phyloP scores from a whole-genome alignment of 37 sponge, comb jelly and placozoan genomes.

The Amphimedon queenslandica region DNA sequence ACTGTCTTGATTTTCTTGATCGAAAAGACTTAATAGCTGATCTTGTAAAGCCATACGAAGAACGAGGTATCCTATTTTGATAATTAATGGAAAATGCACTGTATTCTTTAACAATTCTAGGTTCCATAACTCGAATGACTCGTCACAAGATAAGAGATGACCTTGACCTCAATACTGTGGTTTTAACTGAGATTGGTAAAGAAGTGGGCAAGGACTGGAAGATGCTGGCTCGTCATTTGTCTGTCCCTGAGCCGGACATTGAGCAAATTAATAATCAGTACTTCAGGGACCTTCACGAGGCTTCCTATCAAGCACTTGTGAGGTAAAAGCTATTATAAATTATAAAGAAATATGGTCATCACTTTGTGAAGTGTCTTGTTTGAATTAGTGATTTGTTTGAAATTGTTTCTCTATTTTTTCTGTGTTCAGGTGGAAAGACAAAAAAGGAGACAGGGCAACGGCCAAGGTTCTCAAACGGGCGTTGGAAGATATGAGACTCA shows the following conservation, averaged over 20 bases:
- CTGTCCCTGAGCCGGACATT: conserved; percentile 47
- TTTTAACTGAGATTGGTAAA: not conserved
- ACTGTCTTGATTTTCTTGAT: conserved; percentile 34
- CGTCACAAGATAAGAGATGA: no score
- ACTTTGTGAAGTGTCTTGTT: no score
- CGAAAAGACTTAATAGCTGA: conserved; percentile 24
- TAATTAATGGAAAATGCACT: no score
- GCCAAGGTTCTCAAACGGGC: conserved; percentile 43
- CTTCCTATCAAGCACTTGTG: conserved; percentile 43
- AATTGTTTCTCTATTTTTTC: not conserved
- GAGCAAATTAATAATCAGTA: conserved; percentile 30
- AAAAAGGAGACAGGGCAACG: conserved; percentile 32
- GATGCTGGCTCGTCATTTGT: conserved; percentile 58
- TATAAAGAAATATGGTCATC: not conserved
- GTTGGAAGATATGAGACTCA: conserved; percentile 42
- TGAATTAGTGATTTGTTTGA: no score
- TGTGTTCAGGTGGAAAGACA: conserved; percentile 47
- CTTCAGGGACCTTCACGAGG: conserved; percentile 50
- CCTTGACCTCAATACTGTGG: not conserved
- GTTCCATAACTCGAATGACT: not conserved
- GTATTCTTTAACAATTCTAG: no score
- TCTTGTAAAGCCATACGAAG: conserved; percentile 6
- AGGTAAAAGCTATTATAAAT: conserved; percentile 27
- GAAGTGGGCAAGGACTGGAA: conserved; percentile 52
- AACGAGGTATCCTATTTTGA: not conserved